Conservation (phyloP, 2,797 vertebrate species). For the Malacoraja senta region DNA sequence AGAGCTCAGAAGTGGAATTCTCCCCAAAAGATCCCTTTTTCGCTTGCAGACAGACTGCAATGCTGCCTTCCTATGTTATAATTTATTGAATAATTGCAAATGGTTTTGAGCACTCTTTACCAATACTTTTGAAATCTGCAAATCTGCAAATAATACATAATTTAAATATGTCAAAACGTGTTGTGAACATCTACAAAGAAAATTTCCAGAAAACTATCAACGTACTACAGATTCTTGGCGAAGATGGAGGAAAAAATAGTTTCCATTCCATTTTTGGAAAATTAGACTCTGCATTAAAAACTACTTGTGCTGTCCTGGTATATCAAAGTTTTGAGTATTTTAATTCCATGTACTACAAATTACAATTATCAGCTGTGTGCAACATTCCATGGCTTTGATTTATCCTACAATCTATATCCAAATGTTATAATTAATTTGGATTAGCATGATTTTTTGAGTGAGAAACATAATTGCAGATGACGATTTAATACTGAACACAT, state of each 20-base stretch:
- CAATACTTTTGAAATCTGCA: not conserved
- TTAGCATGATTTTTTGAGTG: not conserved
- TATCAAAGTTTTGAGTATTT: not conserved
- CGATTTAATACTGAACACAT: not conserved
- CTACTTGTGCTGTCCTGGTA: not conserved
- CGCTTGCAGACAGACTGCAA: too few species aligned
- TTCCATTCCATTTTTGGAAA: slow-evolving; percentile 37
- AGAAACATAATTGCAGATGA: not conserved
- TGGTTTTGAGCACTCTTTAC: not conserved
- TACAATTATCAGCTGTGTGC: not conserved
- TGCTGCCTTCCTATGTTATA: too few species aligned
- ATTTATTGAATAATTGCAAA: not conserved
- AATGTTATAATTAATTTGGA: not conserved
- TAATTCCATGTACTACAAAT: slow-evolving; percentile 3
- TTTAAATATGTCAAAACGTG: slow-evolving; percentile 14
- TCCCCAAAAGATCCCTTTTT: too few species aligned
- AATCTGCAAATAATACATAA: not conserved
- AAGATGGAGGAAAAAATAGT: slow-evolving; percentile 1
- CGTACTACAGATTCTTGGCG: not conserved
- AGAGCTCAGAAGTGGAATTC: too few species aligned
- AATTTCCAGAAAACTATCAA: slow-evolving; percentile 15
- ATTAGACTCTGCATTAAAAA: not conserved
- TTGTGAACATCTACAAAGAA: not conserved
- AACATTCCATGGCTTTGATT: not conserved
- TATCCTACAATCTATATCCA: not conserved